Base-by-base conservation (phyloP, 2,797 vertebrate species). In the Thaleichthys pacificus region DNA sequence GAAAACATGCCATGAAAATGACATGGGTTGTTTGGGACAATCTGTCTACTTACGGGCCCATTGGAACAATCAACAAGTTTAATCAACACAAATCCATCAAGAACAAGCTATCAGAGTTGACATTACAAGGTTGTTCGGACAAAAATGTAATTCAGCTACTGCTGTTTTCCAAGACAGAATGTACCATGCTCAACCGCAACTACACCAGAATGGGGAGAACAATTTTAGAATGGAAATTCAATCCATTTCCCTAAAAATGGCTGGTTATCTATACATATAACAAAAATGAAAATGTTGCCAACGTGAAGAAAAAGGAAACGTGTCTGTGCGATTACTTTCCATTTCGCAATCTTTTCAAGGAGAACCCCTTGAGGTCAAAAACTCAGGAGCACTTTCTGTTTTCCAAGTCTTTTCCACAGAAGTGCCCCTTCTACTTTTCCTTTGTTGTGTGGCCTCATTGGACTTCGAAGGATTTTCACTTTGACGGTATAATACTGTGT, bases 191-290 rank as follows among this genome's bases (percentile, higher is more conserved):
- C 62, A 0, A 0, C 30, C 74, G 68, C 15, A 80, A 82, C 75
- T 83, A 81, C 75, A 61, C 42, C 42, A 77, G 70, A 81, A 60
- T 72, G 47, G 82, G 74, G 11, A 67, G 38, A 51, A 72, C 51
- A 73, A 63, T 78, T 68, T 60, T 56, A 68, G 42, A n/a, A 42
- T 58, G 73, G 15, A 68, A 73, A 86, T 80, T 21, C n/a, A 38
- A 24, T 24, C 49, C 1, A 38, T 22, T 64, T 64, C 11, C n/a
- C 32, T 22, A 6, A 38, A 42, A 60, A 30, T 72, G 63, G 66
- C 60, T 72, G 49, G 26, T 73, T 72, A 78, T 77, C 67, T 0
- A 21, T 42, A 69, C 60, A 24, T 61, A 77, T 66, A 32, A 3
- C 3, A n/a, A 61, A 15, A 61, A 26, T 63, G 61, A 26, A 60